A percentile compares a stretch with the other conserved stretches of the same genome.
These are phyloP conservation scores for Rutilus rutilus DNA, from an alignment of 2,113 vertebrate genomes.

Conservation along the genomic window DNA sequence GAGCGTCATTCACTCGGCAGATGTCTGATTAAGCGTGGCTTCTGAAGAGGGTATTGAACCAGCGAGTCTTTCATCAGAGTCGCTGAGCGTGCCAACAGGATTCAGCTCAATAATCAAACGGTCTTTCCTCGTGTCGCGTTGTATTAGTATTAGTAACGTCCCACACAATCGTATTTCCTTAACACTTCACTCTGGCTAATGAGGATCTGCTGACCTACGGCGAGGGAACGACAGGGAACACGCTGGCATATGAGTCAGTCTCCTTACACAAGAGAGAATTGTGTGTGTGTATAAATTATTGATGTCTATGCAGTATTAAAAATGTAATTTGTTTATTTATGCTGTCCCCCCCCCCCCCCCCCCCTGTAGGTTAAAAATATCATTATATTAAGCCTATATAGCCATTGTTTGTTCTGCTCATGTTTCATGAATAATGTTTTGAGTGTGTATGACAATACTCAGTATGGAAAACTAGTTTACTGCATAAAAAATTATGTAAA, in stretches of 20 bases:
- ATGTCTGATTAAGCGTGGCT: slow-evolving; percentile 45
- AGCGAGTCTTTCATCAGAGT: slow-evolving; percentile 5
- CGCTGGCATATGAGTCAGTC: not conserved
- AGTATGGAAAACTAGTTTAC: not conserved
- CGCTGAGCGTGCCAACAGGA: slow-evolving; percentile 13
- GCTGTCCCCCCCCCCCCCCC: too few species aligned
- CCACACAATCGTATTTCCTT: not conserved
- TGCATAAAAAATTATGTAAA: too few species aligned
- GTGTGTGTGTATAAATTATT: not conserved
- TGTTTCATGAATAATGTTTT: not conserved
- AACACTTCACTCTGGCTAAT: not conserved
- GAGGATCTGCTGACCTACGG: not conserved
- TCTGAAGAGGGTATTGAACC: slow-evolving; percentile 48
- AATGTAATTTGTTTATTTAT: not conserved
- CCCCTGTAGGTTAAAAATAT: not conserved
- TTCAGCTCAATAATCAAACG: slow-evolving; percentile 35
- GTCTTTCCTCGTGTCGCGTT: not conserved
- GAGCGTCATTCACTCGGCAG: slow-evolving; percentile 46
- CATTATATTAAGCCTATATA: not conserved
- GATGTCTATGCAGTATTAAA: not conserved
- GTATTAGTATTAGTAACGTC: not conserved
- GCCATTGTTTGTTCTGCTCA: too few species aligned
- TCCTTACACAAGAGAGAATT: not conserved
- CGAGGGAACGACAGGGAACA: not conserved
- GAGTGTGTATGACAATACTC: not conserved